Evolutionary conservation across 2,888 invertebrate genomes (phyloP).

Genomic region (Patella ulyssiponensis): DNA sequence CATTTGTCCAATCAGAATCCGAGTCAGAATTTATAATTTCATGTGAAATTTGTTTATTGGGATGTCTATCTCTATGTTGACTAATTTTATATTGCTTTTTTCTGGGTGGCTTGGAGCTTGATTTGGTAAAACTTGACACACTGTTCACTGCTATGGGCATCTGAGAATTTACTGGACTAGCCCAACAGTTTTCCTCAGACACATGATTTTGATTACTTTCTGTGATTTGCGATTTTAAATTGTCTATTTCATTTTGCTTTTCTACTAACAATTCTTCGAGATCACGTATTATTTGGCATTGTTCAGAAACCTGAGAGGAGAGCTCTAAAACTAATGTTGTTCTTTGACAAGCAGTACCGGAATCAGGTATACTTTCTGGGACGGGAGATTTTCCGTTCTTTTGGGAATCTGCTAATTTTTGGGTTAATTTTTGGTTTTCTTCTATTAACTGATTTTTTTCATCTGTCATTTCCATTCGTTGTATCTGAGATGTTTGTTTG

Average conservation of each 20-base stretch:
- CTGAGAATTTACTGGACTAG: neutral
- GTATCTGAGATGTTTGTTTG: constrained; percentile 2
- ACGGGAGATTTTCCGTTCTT: too few relatives aligned
- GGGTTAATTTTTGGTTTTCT: neutral
- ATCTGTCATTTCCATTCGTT: neutral
- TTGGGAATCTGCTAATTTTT: neutral
- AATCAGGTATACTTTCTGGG: neutral
- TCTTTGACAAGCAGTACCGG: neutral
- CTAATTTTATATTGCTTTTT: neutral
- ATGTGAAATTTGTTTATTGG: neutral
- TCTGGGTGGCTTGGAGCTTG: neutral
- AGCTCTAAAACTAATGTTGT: neutral
- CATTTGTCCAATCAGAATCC: constrained; percentile 7
- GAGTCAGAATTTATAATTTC: neutral
- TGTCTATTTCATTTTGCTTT: neutral
- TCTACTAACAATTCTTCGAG: neutral
- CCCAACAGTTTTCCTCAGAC: too few relatives aligned
- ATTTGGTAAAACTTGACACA: neutral
- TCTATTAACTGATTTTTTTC: neutral
- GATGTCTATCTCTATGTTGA: neutral
- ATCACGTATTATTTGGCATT: neutral
- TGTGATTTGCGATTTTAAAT: neutral
- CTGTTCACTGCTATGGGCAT: too few relatives aligned
- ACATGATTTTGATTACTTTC: neutral
- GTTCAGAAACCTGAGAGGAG: neutral